phyloP scores from a whole-genome alignment of 2,888 invertebrate genomes.

The Drosophila neonasuta region DNA sequence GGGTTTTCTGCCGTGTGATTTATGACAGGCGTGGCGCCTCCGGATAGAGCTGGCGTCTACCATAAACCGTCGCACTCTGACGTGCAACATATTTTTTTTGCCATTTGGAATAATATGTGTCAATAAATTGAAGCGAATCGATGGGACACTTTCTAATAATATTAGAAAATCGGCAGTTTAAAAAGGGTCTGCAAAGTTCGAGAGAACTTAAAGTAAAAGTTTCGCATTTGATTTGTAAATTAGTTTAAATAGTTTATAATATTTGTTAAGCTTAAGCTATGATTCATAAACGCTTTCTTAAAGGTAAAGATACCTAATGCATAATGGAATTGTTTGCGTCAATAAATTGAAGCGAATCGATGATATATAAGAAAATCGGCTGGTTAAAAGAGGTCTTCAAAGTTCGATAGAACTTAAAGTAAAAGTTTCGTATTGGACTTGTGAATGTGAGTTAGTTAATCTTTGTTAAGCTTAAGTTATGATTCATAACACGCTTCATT shows the following conservation, averaged over 20 bases:
- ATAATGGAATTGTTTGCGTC: conserved; percentile 34
- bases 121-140: conserved; percentile 45
- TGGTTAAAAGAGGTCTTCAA: conserved; percentile 7
- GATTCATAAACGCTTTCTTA: too few relatives aligned
- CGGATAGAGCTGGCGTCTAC: conserved; percentile 2
- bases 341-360: conserved; percentile 44
- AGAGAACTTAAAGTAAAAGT: not conserved
- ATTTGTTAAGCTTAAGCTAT: too few relatives aligned
- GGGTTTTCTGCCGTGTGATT: conserved; percentile 64
- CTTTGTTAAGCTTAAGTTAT: too few relatives aligned
- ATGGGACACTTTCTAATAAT: conserved; percentile 46
- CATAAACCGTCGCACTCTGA: conserved; percentile 47
- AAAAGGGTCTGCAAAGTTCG: conserved; percentile 6
- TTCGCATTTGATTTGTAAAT: too few relatives aligned
- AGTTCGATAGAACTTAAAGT: not conserved
- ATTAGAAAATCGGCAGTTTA: not conserved
- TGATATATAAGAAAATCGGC: conserved; percentile 12
- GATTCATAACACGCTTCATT: not conserved
- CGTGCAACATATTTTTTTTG: conserved; percentile 62
- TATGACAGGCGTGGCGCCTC: conserved; percentile 56
- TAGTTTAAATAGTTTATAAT: too few relatives aligned
- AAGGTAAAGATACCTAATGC: too few relatives aligned
- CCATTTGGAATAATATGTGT: conserved; percentile 40
- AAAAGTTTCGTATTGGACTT: not conserved
- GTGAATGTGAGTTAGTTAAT: too few relatives aligned